Evolutionary conservation across 2,113 vertebrate genomes (phyloP).

Genomic region (Grammomys dolichurus): DNA sequence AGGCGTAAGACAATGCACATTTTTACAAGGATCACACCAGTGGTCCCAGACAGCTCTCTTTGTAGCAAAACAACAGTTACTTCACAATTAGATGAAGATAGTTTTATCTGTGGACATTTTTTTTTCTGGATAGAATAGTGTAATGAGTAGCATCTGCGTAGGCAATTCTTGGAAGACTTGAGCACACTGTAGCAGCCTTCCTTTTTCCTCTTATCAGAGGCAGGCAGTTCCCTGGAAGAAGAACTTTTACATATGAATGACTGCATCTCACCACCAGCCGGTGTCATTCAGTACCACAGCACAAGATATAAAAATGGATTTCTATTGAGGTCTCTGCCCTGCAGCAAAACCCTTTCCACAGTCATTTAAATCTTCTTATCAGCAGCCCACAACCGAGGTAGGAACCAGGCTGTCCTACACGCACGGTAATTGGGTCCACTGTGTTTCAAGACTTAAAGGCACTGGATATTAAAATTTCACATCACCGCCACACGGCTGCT

Average conservation of each 20-base stretch:
- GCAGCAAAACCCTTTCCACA: slow-evolving; percentile 84
- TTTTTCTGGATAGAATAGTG: slow-evolving; percentile 48
- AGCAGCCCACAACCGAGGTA: slow-evolving; percentile 81
- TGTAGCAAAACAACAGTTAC: slow-evolving; percentile 78
- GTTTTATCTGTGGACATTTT: slow-evolving; percentile 71
- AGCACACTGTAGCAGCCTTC: slow-evolving; percentile 44
- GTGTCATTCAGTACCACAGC: slow-evolving; percentile 75
- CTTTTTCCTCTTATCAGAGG: slow-evolving; percentile 82
- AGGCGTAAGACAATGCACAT: slow-evolving; percentile 60
- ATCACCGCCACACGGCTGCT: slow-evolving; percentile 73
- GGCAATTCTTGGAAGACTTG: slow-evolving; percentile 77
- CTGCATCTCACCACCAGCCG: slow-evolving; percentile 73
- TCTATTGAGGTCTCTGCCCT: slow-evolving; percentile 77
- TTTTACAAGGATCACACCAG: slow-evolving; percentile 62
- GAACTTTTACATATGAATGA: slow-evolving; percentile 85
- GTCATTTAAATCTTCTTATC: slow-evolving; percentile 88
- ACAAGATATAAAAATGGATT: slow-evolving; percentile 82
- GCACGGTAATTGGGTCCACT: slow-evolving; percentile 51
- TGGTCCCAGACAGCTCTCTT: slow-evolving; percentile 42
- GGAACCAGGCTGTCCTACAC: slow-evolving; percentile 66
- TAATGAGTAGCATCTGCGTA: slow-evolving; percentile 68
- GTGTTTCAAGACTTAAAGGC: slow-evolving; percentile 65
- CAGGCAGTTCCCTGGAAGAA: slow-evolving; percentile 83
- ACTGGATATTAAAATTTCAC: slow-evolving; percentile 78
- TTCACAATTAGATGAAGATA: slow-evolving; percentile 76